These are phyloP conservation scores for Bucorvus abyssinicus DNA, from an alignment of 2,797 vertebrate genomes.

Conservation along the genomic window DNA sequence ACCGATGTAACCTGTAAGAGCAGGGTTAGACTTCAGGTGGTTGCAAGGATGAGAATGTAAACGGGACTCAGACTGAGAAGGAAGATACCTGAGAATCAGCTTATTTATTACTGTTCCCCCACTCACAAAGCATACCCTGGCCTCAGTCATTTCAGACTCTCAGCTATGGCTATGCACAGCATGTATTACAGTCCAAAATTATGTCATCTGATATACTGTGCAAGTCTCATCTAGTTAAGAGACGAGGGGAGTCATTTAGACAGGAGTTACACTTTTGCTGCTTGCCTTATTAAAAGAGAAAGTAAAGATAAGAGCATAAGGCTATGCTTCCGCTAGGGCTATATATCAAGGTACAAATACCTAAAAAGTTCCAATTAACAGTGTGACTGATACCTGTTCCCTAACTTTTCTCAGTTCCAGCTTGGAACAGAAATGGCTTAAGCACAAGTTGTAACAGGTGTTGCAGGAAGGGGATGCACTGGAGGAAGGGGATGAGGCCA, in stretches of 20 bases:
- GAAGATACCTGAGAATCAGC: not conserved
- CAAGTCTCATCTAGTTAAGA: not conserved
- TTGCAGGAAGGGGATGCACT: not conserved
- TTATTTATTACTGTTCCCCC: not conserved
- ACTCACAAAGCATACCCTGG: not conserved
- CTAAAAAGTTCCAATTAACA: not conserved
- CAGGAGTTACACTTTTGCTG: not conserved
- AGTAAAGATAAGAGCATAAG: not conserved
- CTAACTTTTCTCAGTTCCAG: not conserved
- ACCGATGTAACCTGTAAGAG: constrained; percentile 89
- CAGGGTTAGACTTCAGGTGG: not conserved
- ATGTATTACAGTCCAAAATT: not conserved
- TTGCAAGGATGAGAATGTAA: not conserved
- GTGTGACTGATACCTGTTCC: not conserved
- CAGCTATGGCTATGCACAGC: not conserved
- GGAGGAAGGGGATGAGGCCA: not conserved
- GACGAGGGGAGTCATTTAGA: rapidly evolving
- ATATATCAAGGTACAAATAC: not conserved
- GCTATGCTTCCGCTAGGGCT: not conserved
- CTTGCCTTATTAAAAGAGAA: not conserved
- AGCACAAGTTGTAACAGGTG: not conserved
- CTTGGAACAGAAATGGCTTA: not conserved
- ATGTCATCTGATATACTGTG: not conserved
- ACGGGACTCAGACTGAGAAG: not conserved
- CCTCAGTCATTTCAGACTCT: not conserved